Conservation (phyloP, 1,140 invertebrate species). For the Aleiodes sp. region DNA sequence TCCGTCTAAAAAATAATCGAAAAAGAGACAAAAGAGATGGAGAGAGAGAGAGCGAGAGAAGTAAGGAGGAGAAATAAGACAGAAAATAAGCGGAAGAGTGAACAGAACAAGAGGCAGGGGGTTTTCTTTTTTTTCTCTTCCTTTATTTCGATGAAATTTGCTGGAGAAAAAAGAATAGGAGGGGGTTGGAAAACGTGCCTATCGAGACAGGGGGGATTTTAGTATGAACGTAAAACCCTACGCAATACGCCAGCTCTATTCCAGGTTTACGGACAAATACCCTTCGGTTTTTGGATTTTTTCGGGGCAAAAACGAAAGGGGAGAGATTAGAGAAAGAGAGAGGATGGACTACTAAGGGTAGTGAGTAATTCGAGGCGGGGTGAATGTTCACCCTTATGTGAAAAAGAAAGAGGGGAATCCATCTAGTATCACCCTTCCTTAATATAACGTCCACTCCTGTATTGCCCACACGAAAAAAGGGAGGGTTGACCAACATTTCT, state of each 20-base stretch:
- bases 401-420: conserved; percentile 1
- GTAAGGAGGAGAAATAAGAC: not conserved
- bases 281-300: conserved; percentile 50
- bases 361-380: conserved; percentile 45
- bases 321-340: conserved; percentile 6
- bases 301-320: conserved; percentile 32
- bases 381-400: conserved; percentile 2
- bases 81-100: conserved; percentile 33
- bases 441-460: conserved; percentile 31
- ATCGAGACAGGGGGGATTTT: conserved; percentile 24
- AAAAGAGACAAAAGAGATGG: not conserved
- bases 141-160: not conserved
- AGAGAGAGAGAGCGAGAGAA: no score
- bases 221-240: conserved; percentile 43
- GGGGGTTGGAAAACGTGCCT: conserved; percentile 33
- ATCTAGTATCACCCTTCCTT: conserved; percentile 24
- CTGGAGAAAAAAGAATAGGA: conserved; percentile 6
- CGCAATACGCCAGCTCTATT: conserved; percentile 40
- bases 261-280: conserved; percentile 33
- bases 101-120: conserved; percentile 30
- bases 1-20: conserved; percentile 1
- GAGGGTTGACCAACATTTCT: conserved; percentile 40
- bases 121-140: not conserved
- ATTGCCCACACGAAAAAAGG: conserved; percentile 26
- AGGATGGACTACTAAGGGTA: conserved; percentile 25